Evolutionary conservation across 2,888 invertebrate species (phyloP).

Genomic region (Acanthosepion esculentum): DNA sequence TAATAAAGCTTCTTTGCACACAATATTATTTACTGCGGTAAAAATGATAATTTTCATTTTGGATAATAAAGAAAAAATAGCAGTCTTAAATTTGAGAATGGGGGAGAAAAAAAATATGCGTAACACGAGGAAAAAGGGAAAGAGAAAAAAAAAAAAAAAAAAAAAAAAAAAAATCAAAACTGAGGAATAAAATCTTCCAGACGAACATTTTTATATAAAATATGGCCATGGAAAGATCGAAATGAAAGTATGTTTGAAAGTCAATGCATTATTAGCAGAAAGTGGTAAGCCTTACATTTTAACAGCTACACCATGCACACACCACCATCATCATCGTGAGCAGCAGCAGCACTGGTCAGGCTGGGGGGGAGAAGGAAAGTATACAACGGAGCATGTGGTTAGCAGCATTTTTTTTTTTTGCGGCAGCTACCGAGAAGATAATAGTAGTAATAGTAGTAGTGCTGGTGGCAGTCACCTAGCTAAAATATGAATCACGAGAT

Average conservation of each 20-base stretch:
- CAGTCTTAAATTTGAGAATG: neutral
- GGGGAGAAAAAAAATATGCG: neutral
- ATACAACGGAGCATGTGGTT: slow-evolving; percentile 36
- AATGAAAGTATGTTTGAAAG: slow-evolving; percentile 24
- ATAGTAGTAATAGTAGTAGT: neutral
- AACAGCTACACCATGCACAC: slow-evolving; percentile 47
- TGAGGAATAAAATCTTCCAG: slow-evolving; percentile 25
- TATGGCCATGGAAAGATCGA: slow-evolving; percentile 37
- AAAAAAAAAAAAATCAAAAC: too few species aligned
- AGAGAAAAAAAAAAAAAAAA: neutral
- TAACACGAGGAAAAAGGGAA: neutral
- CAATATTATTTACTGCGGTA: neutral
- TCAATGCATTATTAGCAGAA: slow-evolving; percentile 45
- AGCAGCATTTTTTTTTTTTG: neutral
- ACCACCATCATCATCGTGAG: slow-evolving; percentile 38
- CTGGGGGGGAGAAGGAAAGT: neutral
- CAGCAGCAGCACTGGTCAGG: slow-evolving; percentile 20
- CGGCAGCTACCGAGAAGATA: neutral
- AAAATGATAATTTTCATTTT: neutral
- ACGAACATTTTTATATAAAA: slow-evolving; percentile 40
- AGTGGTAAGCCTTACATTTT: slow-evolving; percentile 45
- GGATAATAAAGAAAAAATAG: too few species aligned
- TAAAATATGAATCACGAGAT: neutral
- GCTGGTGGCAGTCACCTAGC: neutral
- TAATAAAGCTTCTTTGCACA: neutral